Base-by-base conservation (phyloP, 2,888 invertebrate genomes). In the Nomada flava region DNA sequence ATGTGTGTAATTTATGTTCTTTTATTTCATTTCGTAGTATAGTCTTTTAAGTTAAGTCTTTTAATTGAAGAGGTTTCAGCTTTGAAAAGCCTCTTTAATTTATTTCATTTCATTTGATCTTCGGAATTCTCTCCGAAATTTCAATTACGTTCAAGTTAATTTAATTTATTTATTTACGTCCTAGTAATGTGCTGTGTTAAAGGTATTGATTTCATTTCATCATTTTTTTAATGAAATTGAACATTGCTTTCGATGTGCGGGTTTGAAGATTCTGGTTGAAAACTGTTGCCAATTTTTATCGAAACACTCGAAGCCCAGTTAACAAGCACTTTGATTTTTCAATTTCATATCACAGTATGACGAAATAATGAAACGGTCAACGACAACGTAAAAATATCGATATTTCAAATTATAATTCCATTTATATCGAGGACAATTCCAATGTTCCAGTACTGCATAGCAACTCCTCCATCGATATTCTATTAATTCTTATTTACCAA, bases 1-100 rank as follows among this genome's bases (percentile, higher is more conserved):
- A 93, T 93, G 93, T 93, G 92, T 93, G 93, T 93, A 93, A 89
- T 90, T 90, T 89, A 85, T 84, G 87, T 88, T 89, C 86, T 86
- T 88, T 84, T 75, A 62, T 80, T 80, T 85, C 52, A 44, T 68
- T 71, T 68, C 50, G 11, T 79, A 78, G 44, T 15, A n/a, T 60
- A 73, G 52, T 36, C 36, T 36, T 36, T 36, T 36, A 36, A 36
- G 36, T 36, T 36, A 36, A 36, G 36, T 36, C 0, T 13, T n/a
- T 72, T 15, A 2, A 29, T 70, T 52, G 26, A 44, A 60, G 29
- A 60, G 63, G 47, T 42, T 9, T 59, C 18, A 9, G 7, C 9
- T 7, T 36, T 7, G 36, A 36, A 36, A 36, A 36, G 36, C 36
- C 36, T 36, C 36, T 7, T 23, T 23, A 23, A 23, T 23, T 23